phyloP scores from a whole-genome alignment of 1,140 invertebrate species.

The Trypoxylus dichotomus region DNA sequence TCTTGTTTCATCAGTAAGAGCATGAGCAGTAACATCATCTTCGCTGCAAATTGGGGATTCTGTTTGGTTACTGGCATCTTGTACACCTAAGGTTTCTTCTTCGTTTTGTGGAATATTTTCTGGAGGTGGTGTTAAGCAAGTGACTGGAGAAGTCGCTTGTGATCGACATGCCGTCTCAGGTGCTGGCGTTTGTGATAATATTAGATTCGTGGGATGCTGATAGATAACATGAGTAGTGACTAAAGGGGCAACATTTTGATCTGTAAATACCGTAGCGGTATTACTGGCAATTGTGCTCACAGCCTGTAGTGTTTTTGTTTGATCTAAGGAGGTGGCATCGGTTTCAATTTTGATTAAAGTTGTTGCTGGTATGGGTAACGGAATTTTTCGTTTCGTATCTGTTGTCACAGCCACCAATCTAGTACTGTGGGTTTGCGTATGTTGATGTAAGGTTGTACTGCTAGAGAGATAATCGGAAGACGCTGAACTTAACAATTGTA shows the following conservation, averaged over 20 bases:
- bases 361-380: conserved; percentile 61
- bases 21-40: conserved; percentile 52
- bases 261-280: conserved; percentile 55
- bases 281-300: conserved; percentile 57
- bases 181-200: conserved; percentile 45
- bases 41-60: conserved; percentile 64
- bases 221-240: conserved; percentile 59
- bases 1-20: conserved; percentile 38
- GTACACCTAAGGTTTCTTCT: conserved; percentile 59
- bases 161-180: conserved; percentile 55
- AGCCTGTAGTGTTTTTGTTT: conserved; percentile 63
- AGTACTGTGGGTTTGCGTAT: conserved; percentile 63
- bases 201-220: conserved; percentile 56
- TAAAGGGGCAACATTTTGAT: conserved; percentile 46
- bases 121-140: conserved; percentile 64
- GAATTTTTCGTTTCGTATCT: conserved; percentile 62
- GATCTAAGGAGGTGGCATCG: conserved; percentile 57
- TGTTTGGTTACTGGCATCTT: conserved; percentile 80
- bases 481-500: conserved; percentile 64
- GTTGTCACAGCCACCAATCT: conserved; percentile 60
- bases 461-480: conserved; percentile 55
- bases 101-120: conserved; percentile 54
- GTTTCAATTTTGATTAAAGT: conserved; percentile 69
- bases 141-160: conserved; percentile 61
- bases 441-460: conserved; percentile 59